phyloP scores from a whole-genome alignment of 2,113 vertebrate species.

The Mastomys coucha region DNA sequence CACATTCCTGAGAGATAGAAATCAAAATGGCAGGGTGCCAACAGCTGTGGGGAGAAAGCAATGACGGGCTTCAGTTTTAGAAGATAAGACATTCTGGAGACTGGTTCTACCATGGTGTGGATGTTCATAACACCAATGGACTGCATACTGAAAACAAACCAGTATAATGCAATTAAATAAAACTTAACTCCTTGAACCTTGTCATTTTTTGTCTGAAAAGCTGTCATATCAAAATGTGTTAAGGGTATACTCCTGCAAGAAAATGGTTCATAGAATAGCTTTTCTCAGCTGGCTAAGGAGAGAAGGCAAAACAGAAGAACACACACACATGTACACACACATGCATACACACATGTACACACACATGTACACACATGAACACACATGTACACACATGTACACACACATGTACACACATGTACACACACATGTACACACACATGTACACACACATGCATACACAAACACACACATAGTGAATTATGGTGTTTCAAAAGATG shows the following conservation, averaged over 20 bases:
- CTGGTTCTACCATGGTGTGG: background rate
- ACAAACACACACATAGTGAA: background rate
- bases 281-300: slow-evolving; percentile 24
- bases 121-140: background rate
- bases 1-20: slow-evolving; percentile 21
- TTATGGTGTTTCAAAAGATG: slow-evolving; percentile 29
- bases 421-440: too few species aligned
- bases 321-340: background rate
- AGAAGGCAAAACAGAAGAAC: background rate
- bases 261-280: slow-evolving; percentile 36
- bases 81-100: background rate
- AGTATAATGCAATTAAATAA: background rate
- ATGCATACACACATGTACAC: background rate
- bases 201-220: slow-evolving; percentile 42
- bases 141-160: background rate
- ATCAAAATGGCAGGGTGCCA: background rate
- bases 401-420: background rate
- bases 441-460: background rate
- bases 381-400: background rate
- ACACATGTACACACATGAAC: too few species aligned
- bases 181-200: background rate
- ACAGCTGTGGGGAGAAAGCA: rapidly evolving
- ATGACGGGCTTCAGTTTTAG: background rate
- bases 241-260: background rate
- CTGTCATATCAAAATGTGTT: background rate